A percentile compares a stretch with the other conserved stretches of the same genome.
These are phyloP conservation scores for Fukomys damarensis DNA, from an alignment of 2,113 vertebrate genomes.

Conservation along the genomic window DNA sequence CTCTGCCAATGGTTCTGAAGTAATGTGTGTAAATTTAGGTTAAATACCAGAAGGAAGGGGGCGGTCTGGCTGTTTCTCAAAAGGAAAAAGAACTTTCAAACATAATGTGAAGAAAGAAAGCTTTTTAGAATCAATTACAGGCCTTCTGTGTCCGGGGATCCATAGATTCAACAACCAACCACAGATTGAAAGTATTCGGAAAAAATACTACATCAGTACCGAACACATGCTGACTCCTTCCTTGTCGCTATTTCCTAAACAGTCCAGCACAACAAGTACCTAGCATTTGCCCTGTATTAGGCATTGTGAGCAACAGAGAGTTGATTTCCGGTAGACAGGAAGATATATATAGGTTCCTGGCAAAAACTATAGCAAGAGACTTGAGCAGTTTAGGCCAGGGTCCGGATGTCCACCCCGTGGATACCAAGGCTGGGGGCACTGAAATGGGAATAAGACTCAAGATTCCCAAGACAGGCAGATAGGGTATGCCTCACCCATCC, in stretches of 20 bases:
- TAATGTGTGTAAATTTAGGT: neutral
- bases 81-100: slow-evolving; percentile 32
- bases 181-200: neutral
- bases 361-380: neutral
- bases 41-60: neutral
- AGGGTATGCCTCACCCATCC: neutral
- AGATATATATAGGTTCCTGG: neutral
- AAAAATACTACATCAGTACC: neutral
- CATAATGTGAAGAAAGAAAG: neutral
- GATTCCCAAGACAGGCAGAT: neutral
- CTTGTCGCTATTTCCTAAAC: neutral
- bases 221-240: neutral
- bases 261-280: neutral
- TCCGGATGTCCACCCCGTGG: neutral
- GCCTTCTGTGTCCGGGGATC: neutral
- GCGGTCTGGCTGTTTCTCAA: neutral
- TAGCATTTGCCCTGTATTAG: neutral
- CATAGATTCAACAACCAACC: neutral
- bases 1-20: neutral
- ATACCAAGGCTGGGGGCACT: neutral
- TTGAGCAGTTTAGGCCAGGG: neutral
- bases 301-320: neutral
- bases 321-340: neutral
- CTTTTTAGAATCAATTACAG: neutral
- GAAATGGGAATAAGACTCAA: neutral